Evolutionary conservation across 2,797 vertebrate genomes (phyloP), one percentile per base, ranked within the genome.

Genomic region (Enteromius paludinosus): DNA sequence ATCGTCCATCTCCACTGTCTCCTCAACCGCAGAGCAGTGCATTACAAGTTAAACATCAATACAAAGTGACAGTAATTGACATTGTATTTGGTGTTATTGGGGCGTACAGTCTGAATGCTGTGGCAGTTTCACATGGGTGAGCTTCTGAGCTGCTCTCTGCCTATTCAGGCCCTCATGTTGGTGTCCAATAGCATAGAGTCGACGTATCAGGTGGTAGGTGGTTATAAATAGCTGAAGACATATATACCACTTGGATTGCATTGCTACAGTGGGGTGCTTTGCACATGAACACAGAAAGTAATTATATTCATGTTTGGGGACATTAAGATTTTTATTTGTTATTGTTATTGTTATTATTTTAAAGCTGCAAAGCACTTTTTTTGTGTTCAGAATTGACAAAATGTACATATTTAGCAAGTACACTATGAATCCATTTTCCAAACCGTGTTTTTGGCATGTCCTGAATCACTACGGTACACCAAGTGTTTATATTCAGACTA

Each of bases 151-250:
- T 64, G 14, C 62, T 72, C 83, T 80, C 30, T 84, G 64, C 64
- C 47, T 64, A 28, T 85, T 77, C 79, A 84, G 72, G 38, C 78
- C 52, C 76, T 59, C 77, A 25, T 30, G 71, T 64, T 65, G 71
- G 77, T 85, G 74, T 87, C 80, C 85, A 84, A 82, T 90, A 81
- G 74, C 72, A 52, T 71, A 56, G 43, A 84, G 64, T 64, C 61
- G 62, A 84, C 76, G 71, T 90, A 89, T 94, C 87, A 88, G 74
- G 87, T 92, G 85, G 62, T 87, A 28, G 68, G 73, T 80, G 81
- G 85, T 85, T 93, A 90, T 90, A 94, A 94, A 94, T 94, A 92
- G 92, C 84, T 79, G 66, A 64, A 88, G 92, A 91, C 92, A 94
- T 77, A 66, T 86, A 92, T 78, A 88, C 90, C 82, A 52, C 78